These are phyloP conservation scores for Epizoanthus stellaris DNA, from an alignment of 92 coral and sea anemone genomes.

Conservation along the genomic window DNA sequence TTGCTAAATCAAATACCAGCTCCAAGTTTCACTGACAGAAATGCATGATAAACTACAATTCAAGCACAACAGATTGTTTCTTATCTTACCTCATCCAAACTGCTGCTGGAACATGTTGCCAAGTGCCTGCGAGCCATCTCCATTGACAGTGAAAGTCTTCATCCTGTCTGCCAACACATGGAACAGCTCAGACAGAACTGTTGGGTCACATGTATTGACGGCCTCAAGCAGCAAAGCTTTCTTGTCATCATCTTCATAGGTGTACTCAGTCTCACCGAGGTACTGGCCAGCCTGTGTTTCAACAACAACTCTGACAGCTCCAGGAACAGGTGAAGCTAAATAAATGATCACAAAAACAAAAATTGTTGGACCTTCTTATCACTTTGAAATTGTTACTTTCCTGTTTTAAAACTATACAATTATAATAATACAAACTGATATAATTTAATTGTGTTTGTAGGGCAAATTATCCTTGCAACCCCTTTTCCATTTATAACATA, in stretches of 20 bases:
- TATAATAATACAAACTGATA: too few relatives aligned
- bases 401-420: too few relatives aligned
- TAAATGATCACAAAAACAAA: not conserved
- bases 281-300: constrained; percentile 13
- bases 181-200: not conserved
- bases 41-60: too few relatives aligned
- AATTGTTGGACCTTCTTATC: too few relatives aligned
- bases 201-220: not conserved
- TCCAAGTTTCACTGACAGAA: too few relatives aligned
- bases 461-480: too few relatives aligned
- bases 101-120: not conserved
- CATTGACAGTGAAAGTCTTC: constrained; percentile 16
- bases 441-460: too few relatives aligned
- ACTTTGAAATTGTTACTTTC: too few relatives aligned
- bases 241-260: constrained; percentile 12
- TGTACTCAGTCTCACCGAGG: constrained; percentile 25
- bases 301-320: constrained; percentile 25
- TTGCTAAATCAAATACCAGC: too few relatives aligned
- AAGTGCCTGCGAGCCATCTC: not conserved
- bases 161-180: not conserved
- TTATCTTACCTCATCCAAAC: constrained; percentile 10
- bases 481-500: too few relatives aligned
- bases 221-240: not conserved
- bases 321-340: constrained; percentile 23
- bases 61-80: too few relatives aligned